phyloP scores from a whole-genome alignment of 2,797 vertebrate genomes.

The Arrhamphus sclerolepis region DNA sequence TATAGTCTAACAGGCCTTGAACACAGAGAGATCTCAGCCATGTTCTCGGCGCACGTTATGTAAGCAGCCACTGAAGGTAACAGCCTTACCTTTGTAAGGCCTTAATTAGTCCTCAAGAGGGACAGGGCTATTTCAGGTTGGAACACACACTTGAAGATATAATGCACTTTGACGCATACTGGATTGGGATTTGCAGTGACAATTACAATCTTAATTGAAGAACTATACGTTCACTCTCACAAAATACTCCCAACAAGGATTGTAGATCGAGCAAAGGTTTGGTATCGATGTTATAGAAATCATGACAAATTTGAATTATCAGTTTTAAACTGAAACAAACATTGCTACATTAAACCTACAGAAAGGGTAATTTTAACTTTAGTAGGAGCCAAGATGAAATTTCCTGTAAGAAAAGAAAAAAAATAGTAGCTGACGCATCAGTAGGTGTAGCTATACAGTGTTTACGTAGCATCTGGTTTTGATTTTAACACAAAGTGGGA shows the following conservation, averaged over 20 bases:
- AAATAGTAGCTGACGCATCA: neutral
- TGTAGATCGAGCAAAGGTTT: neutral
- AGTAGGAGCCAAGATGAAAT: conserved; percentile 4
- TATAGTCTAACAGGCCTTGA: conserved; percentile 7
- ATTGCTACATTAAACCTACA: neutral
- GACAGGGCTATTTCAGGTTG: conserved; percentile 57
- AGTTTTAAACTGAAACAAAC: neutral
- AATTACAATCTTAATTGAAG: conserved; percentile 28
- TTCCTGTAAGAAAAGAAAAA: conserved; percentile 20
- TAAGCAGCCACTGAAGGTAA: conserved; percentile 58
- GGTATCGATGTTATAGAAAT: neutral
- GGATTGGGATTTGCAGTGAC: conserved; percentile 20
- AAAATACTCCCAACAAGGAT: conserved; percentile 1
- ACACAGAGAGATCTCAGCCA: conserved; percentile 40
- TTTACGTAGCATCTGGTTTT: conserved; percentile 35
- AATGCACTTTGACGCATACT: conserved; percentile 46
- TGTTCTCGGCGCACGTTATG: conserved; percentile 57
- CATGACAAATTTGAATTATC: neutral
- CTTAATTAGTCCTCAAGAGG: conserved; percentile 58
- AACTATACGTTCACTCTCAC: neutral
- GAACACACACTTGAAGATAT: conserved; percentile 36
- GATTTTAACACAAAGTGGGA: conserved; percentile 21
- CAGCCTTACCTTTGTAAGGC: conserved; percentile 66
- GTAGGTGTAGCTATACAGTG: conserved; percentile 14
- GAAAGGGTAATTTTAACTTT: neutral